Base-by-base conservation (phyloP, 2,888 invertebrate species). In the Drosophila seclusa region DNA sequence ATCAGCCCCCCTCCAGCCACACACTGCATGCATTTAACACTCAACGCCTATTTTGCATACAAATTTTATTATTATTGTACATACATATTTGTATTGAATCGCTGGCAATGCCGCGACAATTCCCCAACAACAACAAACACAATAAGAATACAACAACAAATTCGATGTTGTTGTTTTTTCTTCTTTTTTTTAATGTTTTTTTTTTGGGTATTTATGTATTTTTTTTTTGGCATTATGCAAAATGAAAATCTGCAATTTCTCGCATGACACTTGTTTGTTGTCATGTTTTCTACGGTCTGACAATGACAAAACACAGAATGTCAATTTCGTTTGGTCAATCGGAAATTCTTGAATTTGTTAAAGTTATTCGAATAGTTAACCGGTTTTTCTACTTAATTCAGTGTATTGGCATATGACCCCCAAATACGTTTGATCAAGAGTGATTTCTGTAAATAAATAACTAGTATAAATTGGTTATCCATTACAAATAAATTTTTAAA, bases 21-120 rank as follows among this genome's bases (percentile, higher is more conserved):
- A 73, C 68, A 69, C 40, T 80, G 83, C 83, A 80, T 90, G 90
- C 83, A 90, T 90, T 87, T 89, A 87, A 90, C 87, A 87, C 87
- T 88, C 88, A 78, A 81, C 84, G 89, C 87, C 87, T 90, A 90
- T 87, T 86, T 87, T 89, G 87, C 87, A 87, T 87, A 90, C 87
- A 87, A 87, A 87, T 87, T 87, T 87, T 90, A 87, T 87, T 87
- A 90, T 90, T 90, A 87, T 87, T 83, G 78, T 72, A 76, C 78
- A 78, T 76, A 80, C 78, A 78, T 80, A 80, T 78, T 78, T 80
- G 78, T 88, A 85, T 85, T 85, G 90, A 85, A 85, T 89, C 67
- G 87, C 69, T 66, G 59, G 52, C 55, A 62, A 73, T 77, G 68
- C 55, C 58, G 65, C 83, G 75, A 71, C 86, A 86, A 76, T 76